A percentile compares a stretch with the other conserved stretches of the same genome.
These are phyloP conservation scores for Gisinianus flammeolus DNA, from an alignment of 2,888 invertebrate species.

Conservation along the genomic window DNA sequence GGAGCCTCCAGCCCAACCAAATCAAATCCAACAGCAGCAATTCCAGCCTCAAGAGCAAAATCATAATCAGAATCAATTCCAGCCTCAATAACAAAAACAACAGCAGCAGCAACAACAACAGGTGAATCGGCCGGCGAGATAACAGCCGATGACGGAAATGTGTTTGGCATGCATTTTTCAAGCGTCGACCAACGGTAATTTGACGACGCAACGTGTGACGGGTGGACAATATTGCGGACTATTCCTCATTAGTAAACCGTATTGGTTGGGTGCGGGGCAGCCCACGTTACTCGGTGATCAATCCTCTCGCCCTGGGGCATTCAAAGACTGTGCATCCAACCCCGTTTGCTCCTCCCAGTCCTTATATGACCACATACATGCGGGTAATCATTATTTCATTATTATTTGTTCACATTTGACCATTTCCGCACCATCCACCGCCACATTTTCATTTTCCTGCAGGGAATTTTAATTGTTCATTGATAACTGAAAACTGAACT, in stretches of 20 bases:
- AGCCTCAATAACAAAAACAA: neutral
- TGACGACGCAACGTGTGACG: conserved; percentile 54
- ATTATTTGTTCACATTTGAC: neutral
- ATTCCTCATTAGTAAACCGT: conserved; percentile 69
- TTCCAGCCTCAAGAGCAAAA: too few species aligned
- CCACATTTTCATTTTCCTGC: too few species aligned
- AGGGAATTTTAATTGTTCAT: too few species aligned
- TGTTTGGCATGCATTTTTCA: conserved; percentile 57
- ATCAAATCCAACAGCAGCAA: conserved; percentile 6
- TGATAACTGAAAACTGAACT: too few species aligned
- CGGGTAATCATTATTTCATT: conserved; percentile 64
- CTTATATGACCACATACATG: conserved; percentile 69
- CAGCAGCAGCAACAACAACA: neutral
- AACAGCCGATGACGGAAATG: conserved; percentile 55
- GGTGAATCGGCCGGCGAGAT: conserved; percentile 13
- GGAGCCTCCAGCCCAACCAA: neutral
- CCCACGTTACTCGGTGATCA: conserved; percentile 69
- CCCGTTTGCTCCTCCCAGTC: conserved; percentile 68
- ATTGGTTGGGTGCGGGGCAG: conserved; percentile 84
- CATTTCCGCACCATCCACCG: too few species aligned
- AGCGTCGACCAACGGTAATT: conserved; percentile 56
- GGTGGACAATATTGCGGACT: conserved; percentile 55
- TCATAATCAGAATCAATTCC: neutral
- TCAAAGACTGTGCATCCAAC: conserved; percentile 69
- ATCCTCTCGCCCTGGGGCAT: conserved; percentile 66